These are phyloP conservation scores for Ametastegia equiseti DNA, from an alignment of 2,888 invertebrate species.

Conservation along the genomic window DNA sequence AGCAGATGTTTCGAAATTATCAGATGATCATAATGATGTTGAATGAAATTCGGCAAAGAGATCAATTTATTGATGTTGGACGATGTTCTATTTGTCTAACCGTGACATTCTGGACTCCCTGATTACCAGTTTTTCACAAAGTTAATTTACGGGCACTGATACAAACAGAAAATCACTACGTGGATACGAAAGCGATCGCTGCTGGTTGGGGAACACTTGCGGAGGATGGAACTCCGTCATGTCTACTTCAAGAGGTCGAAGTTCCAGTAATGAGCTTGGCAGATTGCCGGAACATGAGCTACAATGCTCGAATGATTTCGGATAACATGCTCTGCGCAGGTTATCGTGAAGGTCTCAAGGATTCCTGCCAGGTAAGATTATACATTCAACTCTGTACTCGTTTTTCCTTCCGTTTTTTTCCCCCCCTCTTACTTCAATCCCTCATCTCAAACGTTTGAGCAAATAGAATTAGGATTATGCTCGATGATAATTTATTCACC, in stretches of 20 bases:
- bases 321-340: constrained; percentile 94
- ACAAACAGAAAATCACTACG: constrained; percentile 82
- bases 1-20: too few species aligned
- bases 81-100: too few species aligned
- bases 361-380: constrained; percentile 92
- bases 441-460: not conserved
- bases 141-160: constrained; percentile 15
- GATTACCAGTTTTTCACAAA: too few species aligned
- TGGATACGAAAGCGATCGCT: constrained; percentile 85
- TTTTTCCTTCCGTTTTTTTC: too few species aligned
- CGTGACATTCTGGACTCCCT: too few species aligned
- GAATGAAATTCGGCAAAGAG: too few species aligned
- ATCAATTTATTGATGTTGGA: too few species aligned
- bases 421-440: too few species aligned
- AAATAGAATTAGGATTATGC: not conserved
- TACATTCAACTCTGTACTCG: too few species aligned
- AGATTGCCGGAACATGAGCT: constrained; percentile 82
- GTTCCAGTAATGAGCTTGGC: constrained; percentile 80
- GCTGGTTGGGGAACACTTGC: constrained; percentile 93
- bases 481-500: not conserved
- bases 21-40: too few species aligned
- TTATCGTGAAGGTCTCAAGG: constrained; percentile 85
- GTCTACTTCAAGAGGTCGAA: constrained; percentile 89
- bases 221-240: constrained; percentile 91
- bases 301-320: constrained; percentile 90